These are phyloP conservation scores for Galeruca laticollis DNA, from an alignment of 2,888 invertebrate species.

Conservation along the genomic window DNA sequence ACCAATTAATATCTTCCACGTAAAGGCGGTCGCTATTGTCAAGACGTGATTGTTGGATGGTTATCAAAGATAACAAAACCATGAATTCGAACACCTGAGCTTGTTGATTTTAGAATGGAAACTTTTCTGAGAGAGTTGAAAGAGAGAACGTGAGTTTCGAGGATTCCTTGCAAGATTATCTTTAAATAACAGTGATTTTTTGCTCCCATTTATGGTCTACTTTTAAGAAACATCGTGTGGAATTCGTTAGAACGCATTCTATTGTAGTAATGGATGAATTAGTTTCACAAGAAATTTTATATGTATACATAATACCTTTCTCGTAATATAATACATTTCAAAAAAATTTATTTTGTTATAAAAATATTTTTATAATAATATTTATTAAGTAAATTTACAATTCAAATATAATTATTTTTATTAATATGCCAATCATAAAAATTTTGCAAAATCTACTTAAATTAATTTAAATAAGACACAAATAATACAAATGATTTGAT, in stretches of 20 bases:
- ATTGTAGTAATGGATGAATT: conserved; percentile 2
- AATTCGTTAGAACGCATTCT: conserved; percentile 18
- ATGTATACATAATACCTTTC: background rate
- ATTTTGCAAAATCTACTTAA: too few relatives aligned
- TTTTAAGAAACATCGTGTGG: conserved; percentile 1
- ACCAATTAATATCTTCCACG: conserved; percentile 6
- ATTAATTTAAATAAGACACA: too few relatives aligned
- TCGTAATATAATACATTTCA: background rate
- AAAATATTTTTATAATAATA: too few relatives aligned
- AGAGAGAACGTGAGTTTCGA: conserved; percentile 47
- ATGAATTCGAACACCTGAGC: conserved; percentile 48
- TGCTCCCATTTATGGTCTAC: conserved; percentile 36
- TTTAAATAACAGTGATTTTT: conserved; percentile 42
- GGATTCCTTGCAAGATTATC: conserved; percentile 45
- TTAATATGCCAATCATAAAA: too few relatives aligned
- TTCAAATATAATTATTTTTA: too few relatives aligned
- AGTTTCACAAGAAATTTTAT: background rate
- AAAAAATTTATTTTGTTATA: too few relatives aligned
- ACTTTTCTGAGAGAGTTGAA: conserved; percentile 40
- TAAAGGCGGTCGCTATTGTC: conserved; percentile 42
- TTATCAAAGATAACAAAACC: conserved; percentile 48
- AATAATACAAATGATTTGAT: too few relatives aligned
- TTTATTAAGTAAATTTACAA: too few relatives aligned
- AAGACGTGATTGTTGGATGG: conserved; percentile 48
- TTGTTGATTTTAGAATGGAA: conserved; percentile 47